These are phyloP conservation scores for Brachypodius melanocephalos DNA, from an alignment of 2,113 vertebrate species.

Conservation along the genomic window DNA sequence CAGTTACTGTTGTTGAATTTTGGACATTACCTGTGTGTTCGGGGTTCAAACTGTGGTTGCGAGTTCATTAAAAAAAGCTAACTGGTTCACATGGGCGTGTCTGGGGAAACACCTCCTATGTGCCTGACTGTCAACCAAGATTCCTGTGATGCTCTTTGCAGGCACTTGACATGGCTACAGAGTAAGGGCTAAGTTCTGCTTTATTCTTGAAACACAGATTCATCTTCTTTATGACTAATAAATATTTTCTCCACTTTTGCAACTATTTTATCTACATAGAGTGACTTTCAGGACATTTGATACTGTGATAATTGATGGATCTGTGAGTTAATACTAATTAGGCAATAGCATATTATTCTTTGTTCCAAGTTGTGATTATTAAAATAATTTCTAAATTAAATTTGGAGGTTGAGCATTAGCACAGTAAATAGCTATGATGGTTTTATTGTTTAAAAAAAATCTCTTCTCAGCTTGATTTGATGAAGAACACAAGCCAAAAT, in stretches of 20 bases:
- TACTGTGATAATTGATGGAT: neutral
- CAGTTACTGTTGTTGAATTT: rapidly evolving
- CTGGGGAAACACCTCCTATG: neutral
- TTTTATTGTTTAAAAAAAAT: neutral
- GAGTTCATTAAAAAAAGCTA: neutral
- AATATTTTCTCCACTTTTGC: neutral
- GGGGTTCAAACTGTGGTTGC: neutral
- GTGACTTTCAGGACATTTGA: neutral
- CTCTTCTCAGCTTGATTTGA: neutral
- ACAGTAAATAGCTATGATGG: neutral
- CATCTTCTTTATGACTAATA: neutral
- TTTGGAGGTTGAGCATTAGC: neutral
- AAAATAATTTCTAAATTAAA: neutral
- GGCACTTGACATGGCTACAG: neutral
- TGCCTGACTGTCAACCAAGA: neutral
- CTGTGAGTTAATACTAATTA: neutral
- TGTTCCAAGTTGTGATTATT: neutral
- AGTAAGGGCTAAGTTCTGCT: neutral
- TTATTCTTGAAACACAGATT: neutral
- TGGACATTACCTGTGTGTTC: neutral
- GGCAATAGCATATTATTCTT: neutral
- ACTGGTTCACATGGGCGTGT: neutral
- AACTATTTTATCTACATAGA: neutral
- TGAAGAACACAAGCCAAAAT: conserved; percentile 30
- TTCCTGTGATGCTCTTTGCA: neutral